Evolutionary conservation across 2,888 invertebrate species (phyloP), one percentile per base, ranked within the genome.

Genomic region (Chaetogeoica ovagalla): DNA sequence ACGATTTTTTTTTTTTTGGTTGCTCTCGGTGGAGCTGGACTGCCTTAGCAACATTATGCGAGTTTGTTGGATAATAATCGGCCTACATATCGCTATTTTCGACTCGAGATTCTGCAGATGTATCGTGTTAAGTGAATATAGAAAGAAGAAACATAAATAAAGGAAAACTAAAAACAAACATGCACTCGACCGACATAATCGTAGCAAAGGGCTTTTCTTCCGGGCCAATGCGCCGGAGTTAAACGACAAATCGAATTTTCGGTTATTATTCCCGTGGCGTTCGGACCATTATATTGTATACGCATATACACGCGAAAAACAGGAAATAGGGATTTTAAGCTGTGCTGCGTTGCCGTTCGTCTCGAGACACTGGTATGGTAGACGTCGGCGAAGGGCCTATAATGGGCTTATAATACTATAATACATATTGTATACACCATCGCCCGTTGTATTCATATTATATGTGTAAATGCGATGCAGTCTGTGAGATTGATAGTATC

Each of bases 221-320:
- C 48, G 30, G 15, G 2, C 60, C 76, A 17, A 8, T 52, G 52
- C 57, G 59, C 68, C 37, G 37, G 30, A 52, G 69, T 52, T 37
- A 52, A 68, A 68, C 48, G 75, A 43, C 43, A 68, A 70, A 62
- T 62, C 69, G 68, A 77, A 77, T 77, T 69, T 62, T 60, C 59
- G 69, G 59, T 30, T 30, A 30, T 65, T 55, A 39, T 74, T 63
- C 63, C 52, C 74, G 17, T n/a, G 37, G 63, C 37, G n/a, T 63
- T 37, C 21, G 15, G 15, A 37, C 37, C 52, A 48, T 63, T 48
- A 37, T 63, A 43, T 11, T 52, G 5, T 21, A 43, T 52, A 15
- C 15, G 4, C 7, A 62, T 62, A 30, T 30, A 59, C 39, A 39
- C 52, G 52, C 43, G 43, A 43, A n/a, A 52, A 73, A 63, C 73